Evolutionary conservation across 2,888 invertebrate genomes (phyloP), one percentile per base, ranked within the genome.

Genomic region (Sipunculus nudus): DNA sequence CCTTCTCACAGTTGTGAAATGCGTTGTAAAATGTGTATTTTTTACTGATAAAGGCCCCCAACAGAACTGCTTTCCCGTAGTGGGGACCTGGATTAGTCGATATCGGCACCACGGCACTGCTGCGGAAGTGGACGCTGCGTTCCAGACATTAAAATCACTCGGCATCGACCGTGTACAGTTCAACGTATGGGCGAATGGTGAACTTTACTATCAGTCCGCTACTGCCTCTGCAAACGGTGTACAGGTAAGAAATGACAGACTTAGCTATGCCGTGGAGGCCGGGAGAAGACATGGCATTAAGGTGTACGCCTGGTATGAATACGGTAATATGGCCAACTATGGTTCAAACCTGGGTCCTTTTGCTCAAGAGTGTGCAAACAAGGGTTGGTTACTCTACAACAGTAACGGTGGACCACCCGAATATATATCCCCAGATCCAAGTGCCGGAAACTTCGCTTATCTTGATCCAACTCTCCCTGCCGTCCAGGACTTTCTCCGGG

Each of bases 161-260:
- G 50, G 50, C 35, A 50, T 50, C 50, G 38, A 8, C 19, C 32
- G 50, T 16, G 50, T 38, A 6, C 38, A 50, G 35, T 38, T 50
- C 50, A 50, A 50, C 38, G 50, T 50, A 10, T 50, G 50, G 50
- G 50, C 50, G 38, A 38, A 50, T 25, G 50, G 50, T n/a, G 8
- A 31, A 31, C 13, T 50, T 23, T 50, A 50, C 50, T 23, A 23
- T 28, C 8, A 47, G 47, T 28, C 25, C 21, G 28, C 6, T n/a
- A n/a, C n/a, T n/a, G n/a, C n/a, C n/a, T n/a, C n/a, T n/a, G n/a
- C n/a, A n/a, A n/a, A n/a, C n/a, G n/a, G n/a, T n/a, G n/a, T n/a
- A n/a, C n/a, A n/a, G n/a, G n/a, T n/a, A n/a, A n/a, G n/a, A n/a
- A n/a, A n/a, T n/a, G n/a, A n/a, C n/a, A n/a, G n/a, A n/a, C n/a